These are phyloP conservation scores for Halichondria panicea DNA, from an alignment of 37 sponge, comb jelly and placozoan genomes.

Conservation along the genomic window DNA sequence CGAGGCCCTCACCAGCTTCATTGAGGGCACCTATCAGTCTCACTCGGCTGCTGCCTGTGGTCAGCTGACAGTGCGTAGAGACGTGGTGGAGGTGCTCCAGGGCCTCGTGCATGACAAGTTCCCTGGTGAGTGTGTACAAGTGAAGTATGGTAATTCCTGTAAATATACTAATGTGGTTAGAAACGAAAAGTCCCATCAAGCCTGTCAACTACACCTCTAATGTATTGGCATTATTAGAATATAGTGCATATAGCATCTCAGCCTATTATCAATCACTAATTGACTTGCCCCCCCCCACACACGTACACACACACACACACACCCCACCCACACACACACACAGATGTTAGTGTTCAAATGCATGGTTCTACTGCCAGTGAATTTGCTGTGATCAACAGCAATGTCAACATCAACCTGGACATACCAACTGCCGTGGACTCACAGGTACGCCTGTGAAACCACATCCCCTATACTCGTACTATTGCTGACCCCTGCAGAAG, in stretches of 20 bases:
- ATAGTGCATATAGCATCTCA: too few relatives aligned
- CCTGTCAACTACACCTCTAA: too few relatives aligned
- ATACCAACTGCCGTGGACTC: constrained; percentile 3
- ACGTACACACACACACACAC: too few relatives aligned
- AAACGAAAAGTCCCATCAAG: too few relatives aligned
- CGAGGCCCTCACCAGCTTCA: too few relatives aligned
- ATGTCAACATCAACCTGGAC: constrained; percentile 66
- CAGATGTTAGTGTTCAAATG: constrained; percentile 56
- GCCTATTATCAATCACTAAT: too few relatives aligned
- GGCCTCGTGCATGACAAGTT: neutral
- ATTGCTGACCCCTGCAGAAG: neutral
- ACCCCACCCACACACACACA: neutral
- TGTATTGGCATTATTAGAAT: too few relatives aligned
- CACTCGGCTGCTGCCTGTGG: constrained; percentile 8
- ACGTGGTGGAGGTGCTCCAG: constrained; percentile 15
- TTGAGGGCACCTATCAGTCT: too few relatives aligned
- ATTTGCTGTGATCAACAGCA: constrained; percentile 54
- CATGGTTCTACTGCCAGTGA: constrained; percentile 61
- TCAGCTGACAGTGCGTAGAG: constrained; percentile 3
- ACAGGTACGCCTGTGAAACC: neutral
- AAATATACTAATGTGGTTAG: neutral
- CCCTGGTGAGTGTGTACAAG: constrained; percentile 2
- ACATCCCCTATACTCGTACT: neutral
- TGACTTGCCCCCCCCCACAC: too few relatives aligned
- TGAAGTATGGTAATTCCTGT: too few relatives aligned